Conservation (phyloP, 1,140 invertebrate species). For the Spodoptera frugiperda region DNA sequence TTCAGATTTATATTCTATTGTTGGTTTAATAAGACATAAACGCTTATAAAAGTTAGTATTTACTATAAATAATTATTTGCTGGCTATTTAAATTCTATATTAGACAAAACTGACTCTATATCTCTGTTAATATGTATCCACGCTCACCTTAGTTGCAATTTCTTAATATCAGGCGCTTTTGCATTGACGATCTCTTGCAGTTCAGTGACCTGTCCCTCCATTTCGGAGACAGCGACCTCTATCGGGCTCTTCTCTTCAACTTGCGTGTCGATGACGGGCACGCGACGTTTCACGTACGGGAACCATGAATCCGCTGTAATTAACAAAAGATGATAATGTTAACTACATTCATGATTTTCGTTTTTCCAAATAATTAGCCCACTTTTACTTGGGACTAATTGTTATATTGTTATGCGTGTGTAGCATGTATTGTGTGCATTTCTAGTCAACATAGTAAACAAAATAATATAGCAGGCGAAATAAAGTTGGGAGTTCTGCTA, state of each 20-base stretch:
- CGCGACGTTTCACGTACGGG: constrained; percentile 96
- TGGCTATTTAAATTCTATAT: too few relatives aligned
- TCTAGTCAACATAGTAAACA: too few relatives aligned
- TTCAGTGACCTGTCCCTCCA: constrained; percentile 94
- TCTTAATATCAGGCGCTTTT: constrained; percentile 94
- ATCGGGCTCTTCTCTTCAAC: constrained; percentile 95
- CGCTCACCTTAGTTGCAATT: constrained; percentile 91
- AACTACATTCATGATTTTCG: not conserved
- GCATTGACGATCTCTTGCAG: constrained; percentile 94
- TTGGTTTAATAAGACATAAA: too few relatives aligned
- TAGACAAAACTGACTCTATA: too few relatives aligned
- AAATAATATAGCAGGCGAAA: not conserved
- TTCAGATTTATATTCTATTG: too few relatives aligned
- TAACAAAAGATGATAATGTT: not conserved
- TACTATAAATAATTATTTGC: too few relatives aligned
- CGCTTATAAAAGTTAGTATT: too few relatives aligned
- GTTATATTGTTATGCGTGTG: not conserved
- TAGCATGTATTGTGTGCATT: not conserved
- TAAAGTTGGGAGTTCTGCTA: not conserved
- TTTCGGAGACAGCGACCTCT: constrained; percentile 97
- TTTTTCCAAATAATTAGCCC: not conserved
- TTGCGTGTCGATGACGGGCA: constrained; percentile 90
- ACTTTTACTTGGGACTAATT: too few relatives aligned
- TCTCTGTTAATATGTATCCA: not conserved
- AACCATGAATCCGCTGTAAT: constrained; percentile 92